These are phyloP conservation scores for Colletes gigas DNA, from an alignment of 1,140 invertebrate species.

Conservation along the genomic window DNA sequence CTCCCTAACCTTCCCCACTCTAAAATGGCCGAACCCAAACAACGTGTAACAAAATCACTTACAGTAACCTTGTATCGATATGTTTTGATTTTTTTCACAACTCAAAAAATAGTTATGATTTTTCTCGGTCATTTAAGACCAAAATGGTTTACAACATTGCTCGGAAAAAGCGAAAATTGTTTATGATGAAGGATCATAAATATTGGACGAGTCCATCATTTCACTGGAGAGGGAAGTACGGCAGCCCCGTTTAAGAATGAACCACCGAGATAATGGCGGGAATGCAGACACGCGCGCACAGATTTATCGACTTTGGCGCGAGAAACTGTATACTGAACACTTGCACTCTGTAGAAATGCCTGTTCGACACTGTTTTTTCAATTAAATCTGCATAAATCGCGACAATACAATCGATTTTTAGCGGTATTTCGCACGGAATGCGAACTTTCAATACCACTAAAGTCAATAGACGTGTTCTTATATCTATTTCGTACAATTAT, in stretches of 20 bases:
- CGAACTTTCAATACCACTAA: constrained; percentile 18
- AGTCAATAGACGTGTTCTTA: constrained; percentile 43
- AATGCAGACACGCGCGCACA: constrained; percentile 56
- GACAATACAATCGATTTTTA: background rate
- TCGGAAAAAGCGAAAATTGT: constrained; percentile 7
- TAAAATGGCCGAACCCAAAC: constrained; percentile 74
- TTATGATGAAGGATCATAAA: constrained; percentile 22
- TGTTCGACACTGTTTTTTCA: background rate
- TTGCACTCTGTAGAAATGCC: constrained; percentile 26
- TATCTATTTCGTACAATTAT: constrained; percentile 1
- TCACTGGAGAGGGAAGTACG: constrained; percentile 49
- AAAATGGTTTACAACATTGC: constrained; percentile 26
- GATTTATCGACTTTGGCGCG: constrained; percentile 39
- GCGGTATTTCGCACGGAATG: constrained; percentile 29
- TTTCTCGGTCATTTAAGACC: background rate
- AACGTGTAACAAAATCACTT: constrained; percentile 23
- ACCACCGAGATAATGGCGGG: constrained; percentile 72
- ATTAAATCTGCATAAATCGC: background rate
- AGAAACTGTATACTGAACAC: constrained; percentile 59
- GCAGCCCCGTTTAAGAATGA: constrained; percentile 65
- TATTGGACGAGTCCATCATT: constrained; percentile 72
- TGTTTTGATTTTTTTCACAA: constrained; percentile 40
- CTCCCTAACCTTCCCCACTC: constrained; percentile 65
- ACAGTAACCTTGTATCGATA: background rate
- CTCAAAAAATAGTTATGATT: constrained; percentile 24